Conservation (phyloP, 1,140 invertebrate genomes). For the Venturia canescens region DNA sequence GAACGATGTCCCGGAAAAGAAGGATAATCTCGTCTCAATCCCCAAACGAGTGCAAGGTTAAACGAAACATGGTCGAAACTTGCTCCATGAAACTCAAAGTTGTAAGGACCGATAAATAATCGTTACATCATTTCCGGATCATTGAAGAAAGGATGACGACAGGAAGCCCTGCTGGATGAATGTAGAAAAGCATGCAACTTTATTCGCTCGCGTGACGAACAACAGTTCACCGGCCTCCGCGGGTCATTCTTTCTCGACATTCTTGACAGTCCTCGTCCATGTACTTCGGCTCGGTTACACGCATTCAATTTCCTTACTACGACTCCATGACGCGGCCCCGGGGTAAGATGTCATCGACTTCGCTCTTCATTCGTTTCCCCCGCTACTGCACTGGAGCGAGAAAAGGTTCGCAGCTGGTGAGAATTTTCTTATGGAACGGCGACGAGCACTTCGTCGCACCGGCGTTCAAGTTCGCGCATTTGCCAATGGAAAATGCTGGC, state of each 20-base stretch:
- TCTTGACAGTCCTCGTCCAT: neutral
- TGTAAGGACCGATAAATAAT: neutral
- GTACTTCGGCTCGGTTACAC: slow-evolving; percentile 6
- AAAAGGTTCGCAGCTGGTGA: too few species aligned
- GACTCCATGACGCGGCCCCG: neutral
- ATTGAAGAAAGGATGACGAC: neutral
- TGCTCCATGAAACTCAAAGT: neutral
- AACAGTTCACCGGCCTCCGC: neutral
- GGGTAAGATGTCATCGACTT: slow-evolving; percentile 7
- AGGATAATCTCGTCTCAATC: too few species aligned
- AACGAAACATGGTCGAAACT: neutral
- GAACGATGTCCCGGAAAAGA: too few species aligned
- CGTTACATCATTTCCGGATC: neutral
- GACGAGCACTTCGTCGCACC: too few species aligned
- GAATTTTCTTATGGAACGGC: too few species aligned
- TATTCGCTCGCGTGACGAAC: slow-evolving; percentile 15
- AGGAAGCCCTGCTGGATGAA: neutral
- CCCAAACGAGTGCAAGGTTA: neutral
- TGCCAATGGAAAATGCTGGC: too few species aligned
- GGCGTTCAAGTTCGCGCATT: too few species aligned
- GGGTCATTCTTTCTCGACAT: slow-evolving; percentile 11
- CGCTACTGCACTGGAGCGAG: neutral
- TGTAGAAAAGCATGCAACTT: slow-evolving; percentile 9
- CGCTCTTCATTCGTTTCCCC: neutral
- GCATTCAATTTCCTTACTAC: slow-evolving; percentile 4